Conservation (phyloP, 2,113 vertebrate species). For the Lota lota region DNA sequence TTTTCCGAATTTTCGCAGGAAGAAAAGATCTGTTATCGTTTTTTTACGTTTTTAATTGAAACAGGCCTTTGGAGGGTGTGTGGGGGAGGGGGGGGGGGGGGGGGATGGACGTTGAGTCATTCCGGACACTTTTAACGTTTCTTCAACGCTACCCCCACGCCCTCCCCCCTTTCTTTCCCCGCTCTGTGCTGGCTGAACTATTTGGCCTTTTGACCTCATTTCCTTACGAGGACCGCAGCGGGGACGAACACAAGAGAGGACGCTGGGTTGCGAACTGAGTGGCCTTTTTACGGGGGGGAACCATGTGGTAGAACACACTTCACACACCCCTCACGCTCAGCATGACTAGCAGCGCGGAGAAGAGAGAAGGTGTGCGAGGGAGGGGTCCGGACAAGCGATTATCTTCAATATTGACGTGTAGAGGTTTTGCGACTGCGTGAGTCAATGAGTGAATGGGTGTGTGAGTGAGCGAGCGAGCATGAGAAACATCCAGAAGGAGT, state of each 20-base stretch:
- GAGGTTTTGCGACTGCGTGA: conserved; percentile 50
- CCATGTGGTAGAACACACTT: conserved; percentile 67
- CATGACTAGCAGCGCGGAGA: conserved; percentile 43
- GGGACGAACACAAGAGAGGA: conserved; percentile 44
- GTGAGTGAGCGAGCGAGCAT: conserved; percentile 22
- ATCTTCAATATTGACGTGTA: conserved; percentile 64
- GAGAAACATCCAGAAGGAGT: conserved; percentile 37
- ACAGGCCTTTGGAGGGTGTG: conserved; percentile 27
- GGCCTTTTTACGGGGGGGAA: conserved; percentile 72
- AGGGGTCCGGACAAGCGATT: conserved; percentile 60
- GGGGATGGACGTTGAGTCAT: conserved; percentile 38
- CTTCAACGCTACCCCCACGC: no score
- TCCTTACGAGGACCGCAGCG: conserved; percentile 6
- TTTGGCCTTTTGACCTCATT: conserved; percentile 33
- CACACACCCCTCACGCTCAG: conserved; percentile 58
- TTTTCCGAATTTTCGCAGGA: background rate
- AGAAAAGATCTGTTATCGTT: background rate
- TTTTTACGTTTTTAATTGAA: conserved; percentile 16
- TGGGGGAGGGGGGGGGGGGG: no score
- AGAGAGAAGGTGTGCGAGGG: conserved; percentile 60
- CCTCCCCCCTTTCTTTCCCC: conserved; percentile 1
- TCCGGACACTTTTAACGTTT: conserved; percentile 33
- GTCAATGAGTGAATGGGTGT: conserved; percentile 26
- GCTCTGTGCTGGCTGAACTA: conserved; percentile 33
- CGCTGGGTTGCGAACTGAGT: conserved; percentile 68